Percentiles rank a stretch among this genome's conserved stretches.
Conservation (phyloP, 2,113 vertebrate species). For the Ciconia stormi region DNA sequence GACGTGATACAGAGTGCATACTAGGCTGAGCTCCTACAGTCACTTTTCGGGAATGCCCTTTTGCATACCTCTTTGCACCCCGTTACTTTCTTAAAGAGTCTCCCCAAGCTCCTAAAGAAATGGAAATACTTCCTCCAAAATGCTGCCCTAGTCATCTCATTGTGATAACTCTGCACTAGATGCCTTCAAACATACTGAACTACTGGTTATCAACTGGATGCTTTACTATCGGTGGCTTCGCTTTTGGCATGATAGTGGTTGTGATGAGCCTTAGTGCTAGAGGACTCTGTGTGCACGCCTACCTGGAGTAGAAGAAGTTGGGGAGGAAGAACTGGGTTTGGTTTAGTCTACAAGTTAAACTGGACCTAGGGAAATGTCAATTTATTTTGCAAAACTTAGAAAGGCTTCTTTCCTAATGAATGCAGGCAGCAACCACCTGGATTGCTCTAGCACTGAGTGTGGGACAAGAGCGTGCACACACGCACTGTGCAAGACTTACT, state of each 20-base stretch:
- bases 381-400: neutral
- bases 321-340: neutral
- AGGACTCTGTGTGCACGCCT: no score
- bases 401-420: neutral
- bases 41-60: neutral
- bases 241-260: neutral
- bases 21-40: neutral
- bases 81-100: neutral
- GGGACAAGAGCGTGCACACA: accelerated
- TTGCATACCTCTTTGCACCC: accelerated
- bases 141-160: neutral
- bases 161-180: neutral
- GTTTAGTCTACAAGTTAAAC: neutral
- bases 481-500: neutral
- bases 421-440: neutral
- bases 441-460: accelerated
- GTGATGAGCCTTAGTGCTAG: accelerated
- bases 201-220: neutral
- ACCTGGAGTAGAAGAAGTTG: neutral
- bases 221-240: accelerated
- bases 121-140: neutral
- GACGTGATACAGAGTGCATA: accelerated
- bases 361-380: neutral
- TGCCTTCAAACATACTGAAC: neutral
- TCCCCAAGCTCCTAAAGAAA: neutral